Percentiles rank a stretch among this genome's conserved stretches.
Evolutionary conservation across 2,888 invertebrate genomes (phyloP).

Genomic region (Crematogaster levior): DNA sequence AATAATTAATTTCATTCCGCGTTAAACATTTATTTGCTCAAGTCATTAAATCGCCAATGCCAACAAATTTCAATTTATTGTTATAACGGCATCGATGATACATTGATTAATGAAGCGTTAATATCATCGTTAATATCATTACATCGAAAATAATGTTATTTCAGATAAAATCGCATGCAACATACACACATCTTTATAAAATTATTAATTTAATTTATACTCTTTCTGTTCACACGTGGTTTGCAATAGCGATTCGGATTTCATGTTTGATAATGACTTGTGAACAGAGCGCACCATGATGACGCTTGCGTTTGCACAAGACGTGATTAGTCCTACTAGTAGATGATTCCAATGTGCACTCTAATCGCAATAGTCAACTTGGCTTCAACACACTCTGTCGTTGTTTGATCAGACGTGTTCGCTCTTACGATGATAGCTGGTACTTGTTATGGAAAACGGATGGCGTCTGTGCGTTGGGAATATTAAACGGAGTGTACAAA

Average conservation of each 20-base stretch:
- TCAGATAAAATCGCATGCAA: background rate
- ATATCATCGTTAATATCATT: background rate
- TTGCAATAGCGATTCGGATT: background rate
- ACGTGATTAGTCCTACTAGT: conserved; percentile 18
- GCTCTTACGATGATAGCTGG: background rate
- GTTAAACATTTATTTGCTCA: conserved; percentile 9
- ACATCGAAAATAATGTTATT: background rate
- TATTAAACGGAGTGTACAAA: conserved; percentile 10
- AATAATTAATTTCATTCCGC: conserved; percentile 21
- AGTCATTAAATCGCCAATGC: background rate
- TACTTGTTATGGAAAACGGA: background rate
- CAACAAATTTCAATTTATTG: conserved; percentile 1
- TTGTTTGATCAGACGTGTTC: conserved; percentile 28
- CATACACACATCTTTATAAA: background rate
- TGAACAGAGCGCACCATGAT: background rate
- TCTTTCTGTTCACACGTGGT: background rate
- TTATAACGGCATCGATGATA: background rate
- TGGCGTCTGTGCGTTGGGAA: background rate
- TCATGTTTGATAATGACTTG: background rate
- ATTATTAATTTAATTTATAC: background rate
- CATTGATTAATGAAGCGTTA: background rate
- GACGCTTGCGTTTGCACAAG: conserved; percentile 3
- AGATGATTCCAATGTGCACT: conserved; percentile 15
- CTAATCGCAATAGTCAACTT: conserved; percentile 59
- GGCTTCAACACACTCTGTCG: conserved; percentile 44